Percentiles rank a stretch among this genome's conserved stretches.
These are phyloP conservation scores for Oostethus manadensis DNA, from an alignment of 2,113 vertebrate species.

Conservation along the genomic window DNA sequence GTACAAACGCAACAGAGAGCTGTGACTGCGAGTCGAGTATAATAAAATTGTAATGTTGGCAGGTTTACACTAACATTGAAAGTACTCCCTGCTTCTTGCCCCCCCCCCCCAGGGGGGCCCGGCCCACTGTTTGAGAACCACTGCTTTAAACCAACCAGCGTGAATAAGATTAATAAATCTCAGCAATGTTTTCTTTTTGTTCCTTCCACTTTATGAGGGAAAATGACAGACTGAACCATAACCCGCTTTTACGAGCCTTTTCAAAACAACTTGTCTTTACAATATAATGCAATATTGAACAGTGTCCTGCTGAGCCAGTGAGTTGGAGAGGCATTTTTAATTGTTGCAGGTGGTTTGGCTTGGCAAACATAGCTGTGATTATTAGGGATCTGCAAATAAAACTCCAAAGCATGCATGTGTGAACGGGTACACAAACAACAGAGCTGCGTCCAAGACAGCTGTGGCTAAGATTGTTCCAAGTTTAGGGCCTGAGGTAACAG, in stretches of 20 bases:
- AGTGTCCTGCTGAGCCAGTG: constrained; percentile 48
- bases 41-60: too few relatives aligned
- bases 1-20: too few relatives aligned
- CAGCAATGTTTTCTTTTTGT: neutral
- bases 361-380: constrained; percentile 54
- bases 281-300: constrained; percentile 51
- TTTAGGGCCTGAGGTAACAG: constrained; percentile 47
- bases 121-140: too few relatives aligned
- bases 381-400: constrained; percentile 68
- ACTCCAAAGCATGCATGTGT: constrained; percentile 64
- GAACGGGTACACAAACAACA: constrained; percentile 62
- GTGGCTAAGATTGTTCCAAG: constrained; percentile 42
- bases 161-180: neutral
- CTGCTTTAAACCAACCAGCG: too few relatives aligned
- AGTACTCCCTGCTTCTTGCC: too few relatives aligned
- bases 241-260: constrained; percentile 39
- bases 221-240: constrained; percentile 24
- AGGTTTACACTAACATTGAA: too few relatives aligned
- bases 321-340: constrained; percentile 57
- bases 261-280: constrained; percentile 49
- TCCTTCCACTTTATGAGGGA: constrained; percentile 21
- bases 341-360: constrained; percentile 70
- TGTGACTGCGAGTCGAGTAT: too few relatives aligned
- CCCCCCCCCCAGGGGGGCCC: too few relatives aligned
- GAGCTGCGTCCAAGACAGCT: constrained; percentile 60